These are phyloP conservation scores for Schrankia costaestrigalis DNA, from an alignment of 2,888 invertebrate genomes.

Conservation along the genomic window DNA sequence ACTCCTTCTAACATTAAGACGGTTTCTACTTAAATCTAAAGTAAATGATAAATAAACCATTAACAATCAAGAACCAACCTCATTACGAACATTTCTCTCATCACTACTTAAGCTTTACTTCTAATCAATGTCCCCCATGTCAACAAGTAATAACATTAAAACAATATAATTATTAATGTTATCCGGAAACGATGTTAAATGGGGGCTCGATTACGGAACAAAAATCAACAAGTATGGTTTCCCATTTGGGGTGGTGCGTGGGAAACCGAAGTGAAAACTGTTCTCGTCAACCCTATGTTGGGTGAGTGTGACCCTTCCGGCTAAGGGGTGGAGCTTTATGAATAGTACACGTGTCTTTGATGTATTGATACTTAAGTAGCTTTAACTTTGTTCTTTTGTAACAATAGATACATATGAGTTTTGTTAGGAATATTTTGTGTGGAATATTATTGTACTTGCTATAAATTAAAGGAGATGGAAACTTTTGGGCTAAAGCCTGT, in stretches of 20 bases:
- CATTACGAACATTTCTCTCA: constrained; percentile 20
- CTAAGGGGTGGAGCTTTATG: constrained; percentile 27
- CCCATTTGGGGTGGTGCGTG: constrained; percentile 66
- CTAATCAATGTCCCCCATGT: constrained; percentile 30
- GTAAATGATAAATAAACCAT: not conserved
- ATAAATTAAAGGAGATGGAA: no score
- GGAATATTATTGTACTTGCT: no score
- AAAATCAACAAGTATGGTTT: constrained; percentile 72
- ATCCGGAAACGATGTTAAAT: constrained; percentile 63
- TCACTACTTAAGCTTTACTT: constrained; percentile 15
- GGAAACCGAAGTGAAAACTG: constrained; percentile 65
- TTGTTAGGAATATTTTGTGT: no score
- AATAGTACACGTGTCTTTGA: constrained; percentile 12
- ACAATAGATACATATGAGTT: no score
- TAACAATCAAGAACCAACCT: constrained; percentile 18
- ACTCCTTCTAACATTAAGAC: no score
- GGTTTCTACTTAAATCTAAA: no score
- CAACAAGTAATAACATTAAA: constrained; percentile 39
- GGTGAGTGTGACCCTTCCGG: constrained; percentile 74
- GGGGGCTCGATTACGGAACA: constrained; percentile 59
- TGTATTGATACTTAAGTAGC: no score
- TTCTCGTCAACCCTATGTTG: constrained; percentile 69
- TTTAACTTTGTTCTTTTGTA: no score
- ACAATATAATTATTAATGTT: constrained; percentile 45
- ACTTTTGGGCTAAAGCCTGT: no score